Evolutionary conservation across 2,888 invertebrate species (phyloP), one percentile per base, ranked within the genome.

Genomic region (Euplexia lucipara): DNA sequence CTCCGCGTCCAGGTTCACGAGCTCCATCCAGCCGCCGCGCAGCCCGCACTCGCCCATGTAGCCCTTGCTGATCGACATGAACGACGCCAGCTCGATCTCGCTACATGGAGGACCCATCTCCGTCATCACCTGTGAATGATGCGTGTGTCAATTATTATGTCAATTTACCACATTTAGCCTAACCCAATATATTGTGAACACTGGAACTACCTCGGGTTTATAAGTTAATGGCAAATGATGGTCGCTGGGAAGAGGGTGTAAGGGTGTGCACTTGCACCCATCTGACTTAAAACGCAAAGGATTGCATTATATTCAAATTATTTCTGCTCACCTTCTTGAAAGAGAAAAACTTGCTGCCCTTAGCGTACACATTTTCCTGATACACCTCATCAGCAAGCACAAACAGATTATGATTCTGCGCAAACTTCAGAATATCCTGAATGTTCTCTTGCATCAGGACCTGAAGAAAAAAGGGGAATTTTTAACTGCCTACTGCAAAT

Each of bases 51-150:
- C 99, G 66, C 97, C 98, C 96, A 97, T 97, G 92, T 97, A 98
- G n/a, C 98, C 99, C 96, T 99, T 99, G 32, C 99, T 99, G 58
- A 98, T 97, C 0, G 99, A 98, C 98, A 99, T 98, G 95, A 99
- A 99, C 60, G 99, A 99, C 10, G 98, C 99, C 85, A 99, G 93
- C 93, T 99, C 99, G 96, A 98, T 96, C 39, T 94, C 87, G 74
- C 90, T 94, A 94, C 98, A 99, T 0, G 99, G 98, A 18, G 96
- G 95, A 0, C 99, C 99, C 98, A 99, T 96, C 92, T 99, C 98
- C 32, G 87, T 95, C 88, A 99, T 87, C 9, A 99, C 98, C 96
- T 96, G 86, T 3, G 1, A 39, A 53, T 30, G 20, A 61, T 18
- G 0, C 14, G 18, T 26, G 9, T 35, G 1, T 42, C 30, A 9